Evolutionary conservation across 2,113 vertebrate genomes (phyloP).

Genomic region (Chlorodrepanis virens): DNA sequence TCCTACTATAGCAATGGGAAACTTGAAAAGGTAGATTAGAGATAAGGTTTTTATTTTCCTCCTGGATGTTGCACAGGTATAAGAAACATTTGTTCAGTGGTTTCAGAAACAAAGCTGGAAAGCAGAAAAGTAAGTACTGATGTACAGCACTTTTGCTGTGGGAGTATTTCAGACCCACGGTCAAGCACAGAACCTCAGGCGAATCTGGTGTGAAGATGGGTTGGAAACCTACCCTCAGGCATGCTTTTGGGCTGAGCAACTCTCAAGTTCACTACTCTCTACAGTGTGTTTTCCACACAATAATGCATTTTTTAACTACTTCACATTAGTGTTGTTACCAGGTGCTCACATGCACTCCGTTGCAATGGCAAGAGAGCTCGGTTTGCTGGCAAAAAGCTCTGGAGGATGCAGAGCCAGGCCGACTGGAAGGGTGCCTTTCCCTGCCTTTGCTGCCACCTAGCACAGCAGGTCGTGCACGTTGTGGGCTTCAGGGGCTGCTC

Average conservation of each 20-base stretch:
- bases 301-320: neutral
- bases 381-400: neutral
- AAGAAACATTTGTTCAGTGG: neutral
- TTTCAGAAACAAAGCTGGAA: neutral
- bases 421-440: neutral
- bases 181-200: neutral
- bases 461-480: accelerated
- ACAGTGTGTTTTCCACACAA: neutral
- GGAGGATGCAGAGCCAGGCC: neutral
- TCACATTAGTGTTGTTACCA: neutral
- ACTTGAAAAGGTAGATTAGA: neutral
- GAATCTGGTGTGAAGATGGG: neutral
- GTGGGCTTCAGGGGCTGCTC: accelerated
- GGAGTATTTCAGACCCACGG: neutral
- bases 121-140: neutral
- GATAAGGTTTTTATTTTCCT: neutral
- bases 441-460: neutral
- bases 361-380: neutral
- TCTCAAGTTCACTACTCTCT: neutral
- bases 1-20: neutral
- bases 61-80: neutral
- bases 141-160: neutral
- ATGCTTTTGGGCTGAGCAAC: neutral
- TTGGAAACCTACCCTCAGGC: neutral
- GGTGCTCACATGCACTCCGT: accelerated